Conservation (phyloP, 2,888 invertebrate genomes). For the Rhyacophila evoluta region DNA sequence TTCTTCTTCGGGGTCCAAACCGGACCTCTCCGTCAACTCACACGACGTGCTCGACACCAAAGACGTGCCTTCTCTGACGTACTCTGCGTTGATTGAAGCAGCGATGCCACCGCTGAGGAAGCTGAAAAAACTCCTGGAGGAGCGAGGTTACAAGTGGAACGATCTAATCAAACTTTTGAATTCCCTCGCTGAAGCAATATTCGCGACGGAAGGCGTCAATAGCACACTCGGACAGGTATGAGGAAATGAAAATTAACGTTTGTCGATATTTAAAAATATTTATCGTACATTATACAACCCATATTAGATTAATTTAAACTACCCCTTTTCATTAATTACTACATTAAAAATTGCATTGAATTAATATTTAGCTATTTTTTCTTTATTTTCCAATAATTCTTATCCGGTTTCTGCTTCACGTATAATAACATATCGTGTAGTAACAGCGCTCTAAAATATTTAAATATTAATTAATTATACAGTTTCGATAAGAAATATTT, state of each 20-base stretch:
- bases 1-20: background rate
- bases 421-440: too few relatives aligned
- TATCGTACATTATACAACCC: too few relatives aligned
- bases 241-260: background rate
- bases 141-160: constrained; percentile 67
- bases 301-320: too few relatives aligned
- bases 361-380: too few relatives aligned
- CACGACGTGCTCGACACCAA: background rate
- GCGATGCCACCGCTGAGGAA: constrained; percentile 40
- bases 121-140: constrained; percentile 62
- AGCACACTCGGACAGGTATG: background rate
- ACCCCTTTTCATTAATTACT: too few relatives aligned
- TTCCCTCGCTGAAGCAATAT: constrained; percentile 66
- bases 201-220: constrained; percentile 65
- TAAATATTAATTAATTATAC: too few relatives aligned
- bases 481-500: background rate
- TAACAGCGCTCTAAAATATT: too few relatives aligned
- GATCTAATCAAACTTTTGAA: constrained; percentile 66
- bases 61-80: constrained; percentile 60
- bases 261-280: too few relatives aligned
- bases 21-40: background rate
- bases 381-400: too few relatives aligned
- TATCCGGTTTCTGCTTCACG: too few relatives aligned
- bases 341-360: too few relatives aligned
- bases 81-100: constrained; percentile 58